Evolutionary conservation across 2,797 vertebrate species (phyloP), one percentile per base, ranked within the genome.

Genomic region (Poeciliopsis infans): DNA sequence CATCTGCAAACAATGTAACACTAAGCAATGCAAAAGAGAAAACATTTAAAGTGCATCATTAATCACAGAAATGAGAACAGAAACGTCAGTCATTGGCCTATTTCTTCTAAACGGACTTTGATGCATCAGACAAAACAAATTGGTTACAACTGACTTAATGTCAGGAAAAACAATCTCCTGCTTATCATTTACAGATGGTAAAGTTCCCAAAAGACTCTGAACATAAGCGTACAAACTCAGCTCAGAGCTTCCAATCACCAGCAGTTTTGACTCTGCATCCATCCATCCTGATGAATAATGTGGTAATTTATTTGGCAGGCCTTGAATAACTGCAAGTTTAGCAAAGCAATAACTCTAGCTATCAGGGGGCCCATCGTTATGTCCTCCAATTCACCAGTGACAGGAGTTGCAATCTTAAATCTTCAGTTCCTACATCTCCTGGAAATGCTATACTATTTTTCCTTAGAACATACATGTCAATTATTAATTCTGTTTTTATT

Each of bases 401-500:
- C 81, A 80, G 36, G 28, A 16, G 28, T 79, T n/a, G 31, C 18
- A 31, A 33, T 18, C 69, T 74, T 68, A 33, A 81, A 33, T 83
- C 73, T 74, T 79, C 28, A 25, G 12, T 13, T 31, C 79, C 85
- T 77, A 82, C 45, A 77, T 83, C 74, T 84, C 76, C 80, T 87
- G 89, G 76, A 90, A 85, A 75, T 43, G 16, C 5, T 69, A n/a
- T 39, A 15, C 39, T 51, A 25, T 46, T 66, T 81, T 75, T 68
- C 83, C 83, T 76, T 25, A 77, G 71, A 73, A 80, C 84, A 80
- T 68, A 84, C 72, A 82, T 87, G 85, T 82, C 83, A 80, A 76
- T 87, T 87, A 89, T 89, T 90, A 85, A 85, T 75, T 86, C 25
- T 57, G n/a, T 57, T 57, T 57, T 57, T 57, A 57, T 69, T n/a